Conservation (phyloP, 2,797 vertebrate genomes). For the Hybognathus amarus region DNA sequence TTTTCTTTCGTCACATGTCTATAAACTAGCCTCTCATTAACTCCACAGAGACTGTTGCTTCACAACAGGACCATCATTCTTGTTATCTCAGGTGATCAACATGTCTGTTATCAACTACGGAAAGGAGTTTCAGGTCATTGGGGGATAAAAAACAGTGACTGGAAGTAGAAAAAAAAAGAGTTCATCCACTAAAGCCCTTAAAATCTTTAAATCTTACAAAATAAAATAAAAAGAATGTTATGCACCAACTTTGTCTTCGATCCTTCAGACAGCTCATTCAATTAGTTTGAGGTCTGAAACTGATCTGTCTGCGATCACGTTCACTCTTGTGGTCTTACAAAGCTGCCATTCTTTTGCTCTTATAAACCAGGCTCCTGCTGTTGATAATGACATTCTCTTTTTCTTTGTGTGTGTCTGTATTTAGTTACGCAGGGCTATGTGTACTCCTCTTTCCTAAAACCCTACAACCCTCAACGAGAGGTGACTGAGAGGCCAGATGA, state of each 20-base stretch:
- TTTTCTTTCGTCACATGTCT: constrained; percentile 23
- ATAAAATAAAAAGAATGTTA: not conserved
- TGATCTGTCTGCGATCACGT: not conserved
- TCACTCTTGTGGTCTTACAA: not conserved
- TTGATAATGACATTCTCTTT: constrained; percentile 24
- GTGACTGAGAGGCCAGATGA: constrained; percentile 76
- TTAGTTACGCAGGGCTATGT: constrained; percentile 85
- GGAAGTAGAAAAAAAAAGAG: not conserved
- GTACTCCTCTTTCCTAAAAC: constrained; percentile 94
- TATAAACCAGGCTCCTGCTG: not conserved
- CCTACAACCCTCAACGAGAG: constrained; percentile 87
- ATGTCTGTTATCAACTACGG: not conserved
- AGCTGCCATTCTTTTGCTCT: constrained; percentile 7
- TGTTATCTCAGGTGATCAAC: constrained; percentile 35
- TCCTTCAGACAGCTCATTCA: not conserved
- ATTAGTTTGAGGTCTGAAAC: not conserved
- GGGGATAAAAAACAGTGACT: not conserved
- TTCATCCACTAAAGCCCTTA: not conserved
- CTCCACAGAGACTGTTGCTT: constrained; percentile 72
- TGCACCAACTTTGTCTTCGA: not conserved
- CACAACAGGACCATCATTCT: constrained; percentile 64
- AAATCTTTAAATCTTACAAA: not conserved
- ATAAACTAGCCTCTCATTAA: constrained; percentile 40
- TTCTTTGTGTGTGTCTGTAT: constrained; percentile 35
- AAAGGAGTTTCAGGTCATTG: not conserved